These are phyloP conservation scores for Trypoxylus dichotomus DNA, from an alignment of 1,140 invertebrate species.

Conservation along the genomic window DNA sequence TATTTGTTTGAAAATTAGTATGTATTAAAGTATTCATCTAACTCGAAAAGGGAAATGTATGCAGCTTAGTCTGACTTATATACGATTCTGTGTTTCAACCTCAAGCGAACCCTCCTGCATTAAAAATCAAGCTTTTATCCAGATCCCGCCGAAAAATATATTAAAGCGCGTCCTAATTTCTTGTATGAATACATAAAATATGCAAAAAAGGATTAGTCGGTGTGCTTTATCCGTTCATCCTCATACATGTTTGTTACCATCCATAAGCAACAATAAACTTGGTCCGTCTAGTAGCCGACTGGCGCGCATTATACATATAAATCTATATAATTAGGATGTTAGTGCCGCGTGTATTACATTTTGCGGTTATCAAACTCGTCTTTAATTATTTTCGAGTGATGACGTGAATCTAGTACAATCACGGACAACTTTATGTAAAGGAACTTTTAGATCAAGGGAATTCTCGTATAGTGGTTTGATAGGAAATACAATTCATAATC, in stretches of 20 bases:
- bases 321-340: slow-evolving; percentile 18
- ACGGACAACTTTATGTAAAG: background rate
- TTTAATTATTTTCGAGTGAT: slow-evolving; percentile 12
- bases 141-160: slow-evolving; percentile 2
- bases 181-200: slow-evolving; percentile 22
- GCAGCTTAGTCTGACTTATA: background rate
- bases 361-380: background rate
- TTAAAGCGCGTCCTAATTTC: background rate
- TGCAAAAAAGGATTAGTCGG: slow-evolving; percentile 1
- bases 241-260: slow-evolving; percentile 5
- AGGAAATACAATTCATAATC: too few species aligned
- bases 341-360: background rate
- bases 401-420: background rate
- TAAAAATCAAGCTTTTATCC: slow-evolving; percentile 10
- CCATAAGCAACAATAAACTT: background rate
- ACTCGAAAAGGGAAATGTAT: background rate
- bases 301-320: slow-evolving; percentile 17
- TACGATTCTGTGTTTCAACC: background rate
- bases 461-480: too few species aligned
- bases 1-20: background rate
- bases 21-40: background rate
- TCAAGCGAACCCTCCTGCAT: background rate
- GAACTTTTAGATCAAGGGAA: too few species aligned
- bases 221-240: background rate
- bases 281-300: background rate